Base-by-base conservation (phyloP, 2,888 invertebrate genomes). In the Drosophila helvetica region DNA sequence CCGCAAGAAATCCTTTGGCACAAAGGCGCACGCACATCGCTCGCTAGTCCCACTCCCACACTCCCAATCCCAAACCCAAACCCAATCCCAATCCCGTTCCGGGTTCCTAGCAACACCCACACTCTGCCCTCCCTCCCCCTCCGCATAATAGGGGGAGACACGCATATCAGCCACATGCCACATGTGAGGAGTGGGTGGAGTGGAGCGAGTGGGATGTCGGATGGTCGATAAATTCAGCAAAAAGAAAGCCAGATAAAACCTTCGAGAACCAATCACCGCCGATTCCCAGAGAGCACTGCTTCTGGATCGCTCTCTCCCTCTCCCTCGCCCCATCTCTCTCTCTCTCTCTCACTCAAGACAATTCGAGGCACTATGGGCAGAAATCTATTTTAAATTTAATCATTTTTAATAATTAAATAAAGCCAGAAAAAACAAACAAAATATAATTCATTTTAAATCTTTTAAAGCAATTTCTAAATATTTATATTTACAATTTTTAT, bases 41-140 rank as follows among this genome's bases (percentile, higher is more conserved):
- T 45, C 57, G 30, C 48, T 65, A 33, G 38, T n/a, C 38, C 30
- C 66, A 30, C 22, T 22, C 22, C 22, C 27, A 12, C 38, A 12
- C 33, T 54, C 66, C 33, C 43, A 47, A 42, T 30, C 48, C 15
- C 46, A 30, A 6, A 18, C 48, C 15, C 46, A 22, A 10, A 4
- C 30, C 25, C 48, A 19, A 22, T 53, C 47, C 42, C 69, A 30
- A 19, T 58, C 43, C 42, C 69, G 33, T 30, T 58, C 47, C 47
- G 42, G 52, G 53, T 9, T 72, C 71, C 73, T 73, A 64, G 65
- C 65, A 71, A 71, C 71, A 55, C 71, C 73, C 58, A 72, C 71
- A 45, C 73, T 64, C 53, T 57, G 48, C 30, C 65, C 7, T 1
- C 25, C 25, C 7, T 1, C 1, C 25, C 25, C 7, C 7, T 7